A percentile compares a stretch with the other conserved stretches of the same genome.
Evolutionary conservation across 1,140 invertebrate species (phyloP).

Genomic region (Limonius californicus): DNA sequence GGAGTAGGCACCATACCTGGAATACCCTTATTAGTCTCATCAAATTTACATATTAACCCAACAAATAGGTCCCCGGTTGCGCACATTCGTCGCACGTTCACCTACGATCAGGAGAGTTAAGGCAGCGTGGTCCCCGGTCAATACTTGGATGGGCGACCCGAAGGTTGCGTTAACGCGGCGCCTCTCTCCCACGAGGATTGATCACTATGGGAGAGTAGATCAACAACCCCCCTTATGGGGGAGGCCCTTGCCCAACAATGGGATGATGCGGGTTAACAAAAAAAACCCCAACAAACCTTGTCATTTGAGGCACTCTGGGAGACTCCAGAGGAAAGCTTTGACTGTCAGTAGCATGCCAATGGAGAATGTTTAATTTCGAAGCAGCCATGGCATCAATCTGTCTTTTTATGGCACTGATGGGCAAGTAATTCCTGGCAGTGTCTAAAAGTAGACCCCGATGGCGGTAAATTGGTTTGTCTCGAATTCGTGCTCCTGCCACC

Average conservation of each 20-base stretch:
- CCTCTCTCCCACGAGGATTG: too few species aligned
- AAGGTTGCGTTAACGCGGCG: too few species aligned
- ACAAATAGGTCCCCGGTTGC: not conserved
- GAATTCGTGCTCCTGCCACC: conserved; percentile 49
- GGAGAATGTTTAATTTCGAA: conserved; percentile 80
- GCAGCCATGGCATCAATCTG: conserved; percentile 78
- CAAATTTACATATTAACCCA: not conserved
- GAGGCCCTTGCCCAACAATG: too few species aligned
- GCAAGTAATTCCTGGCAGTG: conserved; percentile 72
- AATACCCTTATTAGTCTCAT: too few species aligned
- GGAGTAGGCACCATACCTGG: conserved; percentile 68
- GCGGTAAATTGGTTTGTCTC: conserved; percentile 65
- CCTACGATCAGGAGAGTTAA: too few species aligned
- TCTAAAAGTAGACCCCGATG: conserved; percentile 74
- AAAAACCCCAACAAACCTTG: conserved; percentile 58
- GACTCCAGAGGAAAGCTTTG: conserved; percentile 82
- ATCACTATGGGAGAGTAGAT: too few species aligned
- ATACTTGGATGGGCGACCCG: too few species aligned
- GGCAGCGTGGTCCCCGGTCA: too few species aligned
- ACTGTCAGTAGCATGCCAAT: conserved; percentile 82
- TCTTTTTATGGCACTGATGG: conserved; percentile 59
- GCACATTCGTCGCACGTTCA: too few species aligned
- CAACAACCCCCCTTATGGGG: too few species aligned
- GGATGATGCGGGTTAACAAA: too few species aligned
- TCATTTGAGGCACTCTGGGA: conserved; percentile 67